Evolutionary conservation across 2,888 invertebrate genomes (phyloP), one percentile per base, ranked within the genome.

Genomic region (Melieria omissa): DNA sequence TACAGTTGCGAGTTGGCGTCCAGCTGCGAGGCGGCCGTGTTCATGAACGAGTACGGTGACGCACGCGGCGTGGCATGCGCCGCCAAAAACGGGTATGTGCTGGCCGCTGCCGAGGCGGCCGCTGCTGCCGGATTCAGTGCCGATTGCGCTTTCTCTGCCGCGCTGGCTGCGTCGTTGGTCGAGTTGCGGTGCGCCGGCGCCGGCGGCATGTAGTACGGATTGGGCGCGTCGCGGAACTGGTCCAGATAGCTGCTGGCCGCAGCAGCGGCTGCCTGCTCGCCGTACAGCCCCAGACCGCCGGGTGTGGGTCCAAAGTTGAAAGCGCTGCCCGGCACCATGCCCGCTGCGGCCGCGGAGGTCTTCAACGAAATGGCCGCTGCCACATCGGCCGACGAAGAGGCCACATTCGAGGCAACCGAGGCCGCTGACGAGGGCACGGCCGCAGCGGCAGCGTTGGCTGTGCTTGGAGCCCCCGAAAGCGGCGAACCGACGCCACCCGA

Each of bases 301-400:
- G 92, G 89, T 0, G 93, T 88, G 4, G 93, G 89, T 16, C 93
- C 93, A 82, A 95, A 95, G 84, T 95, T 95, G 80, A 95, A 95
- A 65, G 95, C 94, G 86, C 94, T 94, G 44, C 93, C 92, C 7
- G 95, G 91, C 75, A 95, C 93, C 82, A 93, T 92, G 78, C 91
- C 91, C 10, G 75, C 76, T 8, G 75, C 75, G 5, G 78, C 76
- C 7, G 79, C 78, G 7, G 73, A 70, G 45, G 92, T 91, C 79
- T 93, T 90, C 63, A 93, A 82, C 10, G 91, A 89, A 78, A 93
- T 90, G 75, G 89, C 88, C 0, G 75, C 82, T 72, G 85, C 83
- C 7, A 83, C 75, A 77, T 84, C 85, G 10, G 64, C 60, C 60
- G 76, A 67, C 46, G 74, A 70, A 0, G 80, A 72, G 12, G 73